A percentile compares a stretch with the other conserved stretches of the same genome.
Evolutionary conservation across 1,140 invertebrate species (phyloP).

Genomic region (Sminthurides bifidus): DNA sequence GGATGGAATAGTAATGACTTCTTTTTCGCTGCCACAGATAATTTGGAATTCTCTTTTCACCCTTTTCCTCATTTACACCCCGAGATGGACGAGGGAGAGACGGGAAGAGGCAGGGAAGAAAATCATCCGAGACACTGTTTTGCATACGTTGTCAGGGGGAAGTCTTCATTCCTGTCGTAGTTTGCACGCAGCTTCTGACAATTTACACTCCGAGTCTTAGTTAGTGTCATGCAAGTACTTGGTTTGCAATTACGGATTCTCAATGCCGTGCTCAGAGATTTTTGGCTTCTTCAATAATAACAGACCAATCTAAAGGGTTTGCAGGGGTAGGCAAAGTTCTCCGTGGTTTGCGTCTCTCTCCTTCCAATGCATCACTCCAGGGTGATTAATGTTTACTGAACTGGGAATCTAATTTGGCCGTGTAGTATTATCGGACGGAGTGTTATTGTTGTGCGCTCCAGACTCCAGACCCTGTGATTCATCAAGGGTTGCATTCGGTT

Average conservation of each 20-base stretch:
- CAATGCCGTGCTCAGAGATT: too few relatives aligned
- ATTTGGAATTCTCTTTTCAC: too few relatives aligned
- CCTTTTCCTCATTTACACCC: too few relatives aligned
- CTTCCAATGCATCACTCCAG: constrained; percentile 11
- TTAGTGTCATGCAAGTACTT: too few relatives aligned
- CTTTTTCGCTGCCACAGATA: not conserved
- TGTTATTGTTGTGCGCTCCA: not conserved
- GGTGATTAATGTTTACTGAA: constrained; percentile 20
- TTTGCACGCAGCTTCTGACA: too few relatives aligned
- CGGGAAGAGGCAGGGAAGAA: not conserved
- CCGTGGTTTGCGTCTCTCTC: not conserved
- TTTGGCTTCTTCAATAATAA: too few relatives aligned
- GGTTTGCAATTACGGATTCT: too few relatives aligned
- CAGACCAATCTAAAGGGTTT: too few relatives aligned
- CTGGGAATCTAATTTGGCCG: constrained; percentile 17
- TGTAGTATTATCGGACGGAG: not conserved
- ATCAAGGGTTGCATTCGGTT: not conserved
- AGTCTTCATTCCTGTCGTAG: not conserved
- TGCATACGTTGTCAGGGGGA: not conserved
- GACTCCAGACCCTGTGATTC: not conserved
- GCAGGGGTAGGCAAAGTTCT: too few relatives aligned
- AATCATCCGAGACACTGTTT: not conserved
- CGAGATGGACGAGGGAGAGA: too few relatives aligned
- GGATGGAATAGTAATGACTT: not conserved
- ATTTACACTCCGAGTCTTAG: too few relatives aligned